phyloP scores from a whole-genome alignment of 37 sponge, comb jelly and placozoan genomes.

The Geodia barretti region DNA sequence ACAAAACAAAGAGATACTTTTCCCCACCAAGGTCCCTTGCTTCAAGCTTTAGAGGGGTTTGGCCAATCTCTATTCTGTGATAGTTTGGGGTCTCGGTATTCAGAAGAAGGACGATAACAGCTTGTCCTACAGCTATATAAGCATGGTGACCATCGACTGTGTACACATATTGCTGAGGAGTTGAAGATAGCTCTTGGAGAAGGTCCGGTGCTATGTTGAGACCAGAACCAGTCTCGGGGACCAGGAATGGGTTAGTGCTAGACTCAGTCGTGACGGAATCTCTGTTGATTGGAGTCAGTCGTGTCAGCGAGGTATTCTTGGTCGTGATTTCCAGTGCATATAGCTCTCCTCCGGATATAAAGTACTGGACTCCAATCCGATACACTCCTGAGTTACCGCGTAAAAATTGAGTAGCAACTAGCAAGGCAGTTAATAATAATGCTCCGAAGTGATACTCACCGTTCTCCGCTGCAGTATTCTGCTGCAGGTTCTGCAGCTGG shows the following conservation, averaged over 20 bases:
- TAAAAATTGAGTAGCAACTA: too few species aligned
- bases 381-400: too few species aligned
- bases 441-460: too few species aligned
- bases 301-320: not conserved
- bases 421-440: too few species aligned
- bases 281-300: not conserved
- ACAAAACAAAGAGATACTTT: not conserved
- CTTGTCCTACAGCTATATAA: not conserved
- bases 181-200: not conserved
- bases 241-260: not conserved
- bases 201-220: not conserved
- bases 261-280: not conserved
- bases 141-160: not conserved
- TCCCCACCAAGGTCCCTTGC: not conserved
- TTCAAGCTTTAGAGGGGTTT: not conserved
- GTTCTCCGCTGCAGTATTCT: too few species aligned
- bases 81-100: not conserved
- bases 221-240: not conserved
- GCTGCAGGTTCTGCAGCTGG: too few species aligned
- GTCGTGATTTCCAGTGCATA: not conserved
- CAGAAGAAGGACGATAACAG: not conserved
- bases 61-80: not conserved
- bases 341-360: not conserved
- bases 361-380: not conserved
- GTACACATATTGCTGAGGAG: not conserved